Percentiles rank a stretch among this genome's conserved stretches.
Evolutionary conservation across 2,113 vertebrate species (phyloP).

Genomic region (Oncorhynchus tshawytscha): DNA sequence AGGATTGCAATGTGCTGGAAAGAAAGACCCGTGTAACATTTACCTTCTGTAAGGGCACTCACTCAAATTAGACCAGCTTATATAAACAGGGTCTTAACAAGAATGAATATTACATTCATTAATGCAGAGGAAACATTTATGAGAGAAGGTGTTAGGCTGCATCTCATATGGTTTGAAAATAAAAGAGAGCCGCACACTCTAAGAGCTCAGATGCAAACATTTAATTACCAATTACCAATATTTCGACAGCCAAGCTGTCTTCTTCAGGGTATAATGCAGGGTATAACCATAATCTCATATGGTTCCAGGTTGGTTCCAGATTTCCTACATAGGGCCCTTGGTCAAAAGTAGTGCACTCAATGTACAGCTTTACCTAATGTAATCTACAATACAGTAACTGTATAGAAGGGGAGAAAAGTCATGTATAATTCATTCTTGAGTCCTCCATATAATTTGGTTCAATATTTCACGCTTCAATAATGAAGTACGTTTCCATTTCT

Average conservation of each 20-base stretch:
- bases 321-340: too few species aligned
- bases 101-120: background rate
- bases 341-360: background rate
- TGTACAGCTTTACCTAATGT: constrained; percentile 11
- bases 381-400: background rate
- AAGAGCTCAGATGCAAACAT: too few species aligned
- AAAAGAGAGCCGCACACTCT: too few species aligned
- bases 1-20: too few species aligned
- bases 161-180: too few species aligned
- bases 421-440: constrained; percentile 15
- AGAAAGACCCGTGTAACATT: too few species aligned
- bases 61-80: background rate
- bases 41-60: background rate
- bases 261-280: too few species aligned
- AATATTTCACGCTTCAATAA: background rate
- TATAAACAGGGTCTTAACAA: background rate
- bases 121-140: constrained; percentile 7
- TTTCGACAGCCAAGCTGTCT: too few species aligned
- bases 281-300: too few species aligned
- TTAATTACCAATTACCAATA: too few species aligned
- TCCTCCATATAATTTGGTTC: background rate
- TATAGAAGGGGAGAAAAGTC: background rate
- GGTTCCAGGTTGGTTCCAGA: too few species aligned
- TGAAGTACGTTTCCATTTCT: background rate
- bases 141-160: constrained; percentile 1